phyloP scores from a whole-genome alignment of 1,140 invertebrate genomes.

The Hyposmocoma kahamanoa region DNA sequence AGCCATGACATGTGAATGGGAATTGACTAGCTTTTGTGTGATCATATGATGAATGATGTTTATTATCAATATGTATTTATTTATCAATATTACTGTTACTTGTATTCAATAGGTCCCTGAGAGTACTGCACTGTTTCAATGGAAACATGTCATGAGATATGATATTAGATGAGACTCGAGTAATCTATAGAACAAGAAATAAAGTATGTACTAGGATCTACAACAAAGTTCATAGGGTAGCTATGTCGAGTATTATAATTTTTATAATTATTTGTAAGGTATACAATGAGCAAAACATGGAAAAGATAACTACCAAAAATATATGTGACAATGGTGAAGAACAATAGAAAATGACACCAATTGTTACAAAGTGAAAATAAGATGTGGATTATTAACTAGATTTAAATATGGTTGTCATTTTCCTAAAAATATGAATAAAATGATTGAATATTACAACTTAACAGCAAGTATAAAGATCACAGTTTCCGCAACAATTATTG shows the following conservation, averaged over 20 bases:
- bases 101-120: slow-evolving; percentile 15
- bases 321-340: too few species aligned
- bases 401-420: too few species aligned
- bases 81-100: not conserved
- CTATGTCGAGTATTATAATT: slow-evolving; percentile 27
- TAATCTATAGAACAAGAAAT: slow-evolving; percentile 23
- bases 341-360: too few species aligned
- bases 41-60: slow-evolving; percentile 3
- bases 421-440: too few species aligned
- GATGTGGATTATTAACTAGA: too few species aligned
- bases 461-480: slow-evolving; percentile 34
- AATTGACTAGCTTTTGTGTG: slow-evolving; percentile 26
- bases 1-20: slow-evolving; percentile 13
- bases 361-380: too few species aligned
- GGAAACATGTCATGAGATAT: slow-evolving; percentile 19
- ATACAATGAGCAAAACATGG: too few species aligned
- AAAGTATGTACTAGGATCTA: slow-evolving; percentile 13
- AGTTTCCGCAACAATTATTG: slow-evolving; percentile 25
- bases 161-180: slow-evolving; percentile 25
- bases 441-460: slow-evolving; percentile 23
- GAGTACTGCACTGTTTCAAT: slow-evolving; percentile 23
- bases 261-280: too few species aligned
- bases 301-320: too few species aligned
- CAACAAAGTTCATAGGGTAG: slow-evolving; percentile 16
- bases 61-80: slow-evolving; percentile 7